Conservation (phyloP, 2,113 vertebrate species). For the Gadus macrocephalus region DNA sequence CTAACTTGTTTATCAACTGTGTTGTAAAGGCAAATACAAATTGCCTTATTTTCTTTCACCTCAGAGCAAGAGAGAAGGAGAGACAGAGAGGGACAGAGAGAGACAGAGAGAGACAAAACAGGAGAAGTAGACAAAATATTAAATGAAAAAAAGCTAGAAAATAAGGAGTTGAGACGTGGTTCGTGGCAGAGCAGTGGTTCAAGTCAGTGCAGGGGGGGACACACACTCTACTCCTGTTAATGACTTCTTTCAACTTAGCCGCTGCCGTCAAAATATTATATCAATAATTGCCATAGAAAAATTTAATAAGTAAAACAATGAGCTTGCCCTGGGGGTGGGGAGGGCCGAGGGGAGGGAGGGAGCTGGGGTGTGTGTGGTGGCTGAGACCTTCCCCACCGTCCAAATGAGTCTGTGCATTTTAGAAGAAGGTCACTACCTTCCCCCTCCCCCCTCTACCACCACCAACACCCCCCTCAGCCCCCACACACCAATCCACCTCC, state of each 20-base stretch:
- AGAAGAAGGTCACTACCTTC: conserved; percentile 79
- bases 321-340: conserved; percentile 58
- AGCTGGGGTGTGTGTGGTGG: background rate
- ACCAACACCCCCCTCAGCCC: conserved; percentile 33
- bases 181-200: background rate
- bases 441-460: background rate
- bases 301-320: conserved; percentile 76
- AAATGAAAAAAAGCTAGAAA: conserved; percentile 33
- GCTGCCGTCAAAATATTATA: conserved; percentile 74
- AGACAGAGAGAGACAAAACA: conserved; percentile 3
- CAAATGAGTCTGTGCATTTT: conserved; percentile 79
- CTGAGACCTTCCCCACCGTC: conserved; percentile 39
- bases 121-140: background rate
- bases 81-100: conserved; percentile 13
- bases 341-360: too few species aligned
- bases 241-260: conserved; percentile 49
- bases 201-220: conserved; percentile 14
- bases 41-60: conserved; percentile 47
- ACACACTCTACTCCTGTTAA: conserved; percentile 49
- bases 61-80: conserved; percentile 45
- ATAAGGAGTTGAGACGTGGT: background rate
- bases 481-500: conserved; percentile 37
- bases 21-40: conserved; percentile 74
- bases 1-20: conserved; percentile 67
- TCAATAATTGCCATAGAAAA: conserved; percentile 78